Evolutionary conservation across 2,113 vertebrate genomes (phyloP).

Genomic region (Anolis sagrei): DNA sequence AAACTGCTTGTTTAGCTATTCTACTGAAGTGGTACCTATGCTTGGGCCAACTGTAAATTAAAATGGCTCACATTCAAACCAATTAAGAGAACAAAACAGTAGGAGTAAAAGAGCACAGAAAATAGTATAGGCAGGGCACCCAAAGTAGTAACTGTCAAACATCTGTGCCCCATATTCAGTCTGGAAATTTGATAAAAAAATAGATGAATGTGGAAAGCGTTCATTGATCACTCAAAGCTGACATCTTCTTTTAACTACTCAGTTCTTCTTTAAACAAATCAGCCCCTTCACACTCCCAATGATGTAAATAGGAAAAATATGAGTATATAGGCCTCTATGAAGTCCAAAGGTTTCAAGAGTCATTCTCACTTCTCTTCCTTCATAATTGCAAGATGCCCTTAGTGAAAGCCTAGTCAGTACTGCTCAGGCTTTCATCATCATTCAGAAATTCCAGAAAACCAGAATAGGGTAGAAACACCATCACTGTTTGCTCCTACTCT

Average conservation of each 20-base stretch:
- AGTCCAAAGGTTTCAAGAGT: not conserved
- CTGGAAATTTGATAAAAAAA: not conserved
- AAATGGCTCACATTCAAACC: not conserved
- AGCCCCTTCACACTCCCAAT: not conserved
- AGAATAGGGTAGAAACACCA: not conserved
- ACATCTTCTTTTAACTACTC: not conserved
- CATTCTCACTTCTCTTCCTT: not conserved
- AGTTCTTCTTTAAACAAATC: not conserved
- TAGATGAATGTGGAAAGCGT: not conserved
- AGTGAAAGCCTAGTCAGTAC: not conserved
- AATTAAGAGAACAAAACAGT: not conserved
- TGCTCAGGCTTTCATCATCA: not conserved
- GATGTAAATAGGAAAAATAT: not conserved
- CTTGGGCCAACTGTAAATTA: not conserved
- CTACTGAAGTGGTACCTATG: not conserved
- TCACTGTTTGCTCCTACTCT: no score
- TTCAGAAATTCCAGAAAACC: not conserved
- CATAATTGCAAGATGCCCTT: not conserved
- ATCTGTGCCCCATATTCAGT: not conserved
- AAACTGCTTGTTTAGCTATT: not conserved
- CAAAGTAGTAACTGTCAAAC: not conserved
- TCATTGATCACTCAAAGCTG: not conserved
- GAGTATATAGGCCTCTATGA: not conserved
- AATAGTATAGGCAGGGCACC: not conserved
- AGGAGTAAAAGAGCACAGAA: not conserved